Evolutionary conservation across 2,888 invertebrate species (phyloP).

Genomic region (Perithous albicinctus): DNA sequence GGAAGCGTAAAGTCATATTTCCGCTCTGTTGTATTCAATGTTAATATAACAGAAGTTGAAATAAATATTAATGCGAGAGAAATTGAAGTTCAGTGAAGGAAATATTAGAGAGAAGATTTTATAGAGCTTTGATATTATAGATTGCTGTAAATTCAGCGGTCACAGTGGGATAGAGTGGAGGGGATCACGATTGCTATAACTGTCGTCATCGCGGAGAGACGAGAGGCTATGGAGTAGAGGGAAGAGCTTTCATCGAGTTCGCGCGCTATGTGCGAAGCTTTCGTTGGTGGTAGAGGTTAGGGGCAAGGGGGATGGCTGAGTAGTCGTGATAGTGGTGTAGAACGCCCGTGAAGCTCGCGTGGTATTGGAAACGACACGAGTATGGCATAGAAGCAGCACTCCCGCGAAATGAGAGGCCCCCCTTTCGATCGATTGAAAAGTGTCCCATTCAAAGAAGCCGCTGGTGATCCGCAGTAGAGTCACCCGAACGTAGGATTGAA

Average conservation of each 20-base stretch:
- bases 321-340: constrained; percentile 17
- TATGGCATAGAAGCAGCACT: constrained; percentile 28
- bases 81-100: neutral
- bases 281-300: constrained; percentile 11
- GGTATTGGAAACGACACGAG: constrained; percentile 46
- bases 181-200: constrained; percentile 41
- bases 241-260: constrained; percentile 45
- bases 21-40: no score
- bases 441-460: constrained; percentile 38
- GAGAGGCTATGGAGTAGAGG: constrained; percentile 19
- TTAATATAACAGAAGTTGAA: neutral
- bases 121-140: constrained; percentile 41
- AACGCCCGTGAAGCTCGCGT: constrained; percentile 15
- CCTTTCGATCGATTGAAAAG: constrained; percentile 44
- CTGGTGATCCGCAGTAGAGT: constrained; percentile 18
- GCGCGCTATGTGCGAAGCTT: constrained; percentile 36
- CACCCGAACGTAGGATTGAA: constrained; percentile 20
- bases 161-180: constrained; percentile 20
- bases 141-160: constrained; percentile 37
- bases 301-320: constrained; percentile 3
- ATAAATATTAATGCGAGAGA: no score
- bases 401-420: constrained; percentile 42
- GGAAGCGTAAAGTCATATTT: no score
- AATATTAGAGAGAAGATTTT: constrained; percentile 1
- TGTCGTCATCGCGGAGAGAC: constrained; percentile 21